These are phyloP conservation scores for Ammodramus savannarum DNA, from an alignment of 2,113 vertebrate species.

Conservation along the genomic window DNA sequence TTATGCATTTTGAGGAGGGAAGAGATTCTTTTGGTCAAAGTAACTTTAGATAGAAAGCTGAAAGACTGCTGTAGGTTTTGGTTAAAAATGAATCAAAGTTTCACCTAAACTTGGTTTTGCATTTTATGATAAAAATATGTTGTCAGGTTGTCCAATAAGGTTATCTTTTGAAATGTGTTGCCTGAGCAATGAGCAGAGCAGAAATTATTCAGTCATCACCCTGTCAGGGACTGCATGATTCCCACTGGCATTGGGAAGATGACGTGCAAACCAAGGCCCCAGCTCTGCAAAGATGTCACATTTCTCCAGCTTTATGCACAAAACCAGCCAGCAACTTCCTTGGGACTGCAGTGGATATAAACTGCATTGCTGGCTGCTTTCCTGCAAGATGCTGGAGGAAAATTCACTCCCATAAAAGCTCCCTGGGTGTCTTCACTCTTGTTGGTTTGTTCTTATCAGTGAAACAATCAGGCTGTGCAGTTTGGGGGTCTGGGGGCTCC, in stretches of 20 bases:
- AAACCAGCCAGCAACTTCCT: background rate
- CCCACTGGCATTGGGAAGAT: background rate
- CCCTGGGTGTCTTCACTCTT: background rate
- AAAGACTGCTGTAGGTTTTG: background rate
- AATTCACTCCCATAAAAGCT: background rate
- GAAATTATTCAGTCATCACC: conserved; percentile 44
- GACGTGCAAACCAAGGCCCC: background rate
- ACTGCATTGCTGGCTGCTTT: background rate
- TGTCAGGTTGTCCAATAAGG: conserved; percentile 34
- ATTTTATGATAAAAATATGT: background rate
- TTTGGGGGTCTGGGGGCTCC: background rate
- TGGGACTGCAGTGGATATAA: background rate
- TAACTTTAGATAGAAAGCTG: background rate
- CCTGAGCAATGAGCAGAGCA: conserved; percentile 1
- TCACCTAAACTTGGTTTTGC: background rate
- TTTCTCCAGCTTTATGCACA: background rate
- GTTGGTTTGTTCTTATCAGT: background rate
- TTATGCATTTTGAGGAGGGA: background rate
- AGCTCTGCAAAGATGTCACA: background rate
- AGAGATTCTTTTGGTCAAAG: background rate
- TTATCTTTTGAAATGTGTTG: conserved; percentile 10
- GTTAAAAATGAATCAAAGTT: background rate
- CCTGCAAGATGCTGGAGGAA: background rate
- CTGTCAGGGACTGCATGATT: background rate
- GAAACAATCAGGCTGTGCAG: no score